Percentiles rank a stretch among this genome's conserved stretches.
Conservation (phyloP, 1,140 invertebrate species). For the Tyrophagus putrescentiae region DNA sequence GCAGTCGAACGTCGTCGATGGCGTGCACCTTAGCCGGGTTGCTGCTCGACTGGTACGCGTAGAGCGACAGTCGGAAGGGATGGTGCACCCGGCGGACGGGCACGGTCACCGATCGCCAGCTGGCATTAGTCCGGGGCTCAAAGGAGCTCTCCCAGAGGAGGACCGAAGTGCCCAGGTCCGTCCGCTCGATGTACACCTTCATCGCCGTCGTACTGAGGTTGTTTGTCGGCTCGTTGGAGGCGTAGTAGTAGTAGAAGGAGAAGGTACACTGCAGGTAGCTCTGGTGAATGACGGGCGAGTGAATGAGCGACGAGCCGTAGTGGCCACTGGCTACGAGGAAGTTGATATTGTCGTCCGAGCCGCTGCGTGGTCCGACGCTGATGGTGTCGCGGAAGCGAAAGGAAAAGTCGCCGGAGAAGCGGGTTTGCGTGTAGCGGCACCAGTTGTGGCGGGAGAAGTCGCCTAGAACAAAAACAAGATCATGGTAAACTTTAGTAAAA, state of each 20-base stretch:
- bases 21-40: background rate
- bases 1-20: background rate
- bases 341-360: too few relatives aligned
- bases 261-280: background rate
- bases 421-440: background rate
- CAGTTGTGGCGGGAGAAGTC: background rate
- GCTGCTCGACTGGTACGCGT: background rate
- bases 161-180: background rate
- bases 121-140: background rate
- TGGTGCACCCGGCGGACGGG: background rate
- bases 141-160: background rate
- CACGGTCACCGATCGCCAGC: background rate
- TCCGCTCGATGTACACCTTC: background rate
- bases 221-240: background rate
- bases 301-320: too few relatives aligned
- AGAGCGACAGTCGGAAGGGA: background rate
- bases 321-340: too few relatives aligned
- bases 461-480: background rate
- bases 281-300: background rate
- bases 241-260: background rate
- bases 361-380: too few relatives aligned
- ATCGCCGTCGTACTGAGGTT: background rate
- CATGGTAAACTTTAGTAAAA: background rate
- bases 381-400: background rate
- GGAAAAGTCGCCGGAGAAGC: background rate